Base-by-base conservation (phyloP, 1,140 invertebrate genomes). In the Cephus cinctus region DNA sequence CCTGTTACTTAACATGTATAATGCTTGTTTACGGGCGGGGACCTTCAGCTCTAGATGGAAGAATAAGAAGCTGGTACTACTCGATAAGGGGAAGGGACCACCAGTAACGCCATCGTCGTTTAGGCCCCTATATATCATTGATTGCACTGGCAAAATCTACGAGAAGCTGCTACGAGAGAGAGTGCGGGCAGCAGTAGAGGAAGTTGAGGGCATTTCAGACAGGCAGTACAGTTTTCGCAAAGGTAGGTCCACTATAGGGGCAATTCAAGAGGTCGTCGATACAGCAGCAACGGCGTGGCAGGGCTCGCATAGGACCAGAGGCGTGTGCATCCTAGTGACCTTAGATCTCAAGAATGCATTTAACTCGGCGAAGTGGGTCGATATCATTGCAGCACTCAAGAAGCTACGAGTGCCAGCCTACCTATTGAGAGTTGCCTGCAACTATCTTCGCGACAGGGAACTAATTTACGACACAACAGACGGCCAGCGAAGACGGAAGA, bases 111-210 rank as follows among this genome's bases (percentile, higher is more conserved):
- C 63, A 11, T 60, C 55, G 4, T 52, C 58, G 0, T 68, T 59
- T 40, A 52, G 69, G 40, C 67, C 69, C 5, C 49, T 69, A 4
- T 65, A 40, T 19, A 36, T 61, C 19, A 35, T 57, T 8, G 38
- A 61, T 35, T 32, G 15, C 6, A 9, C 48, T 0, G 44, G 54
- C 1, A 61, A 67, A 39, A 19, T 61, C 2, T 18, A 52, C 1
- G 57, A 65, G 27, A 34, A 15, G 18, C 38, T 58, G 0, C 15
- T 63, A 4, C 14, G 35, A 16, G 12, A 42, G 5, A 18, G 50
- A 9, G 20, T 52, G 12, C 9, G 12, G 11, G 15, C 14, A 5
- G 44, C 34, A 5, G 32, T 47, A 9, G 44, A 62, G 25, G 36
- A 44, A 5, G 43, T 23, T 15, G 46, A 40, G 8, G 27, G 34